phyloP scores from a whole-genome alignment of 2,113 vertebrate species.

The Psilopsiagon aurifrons region DNA sequence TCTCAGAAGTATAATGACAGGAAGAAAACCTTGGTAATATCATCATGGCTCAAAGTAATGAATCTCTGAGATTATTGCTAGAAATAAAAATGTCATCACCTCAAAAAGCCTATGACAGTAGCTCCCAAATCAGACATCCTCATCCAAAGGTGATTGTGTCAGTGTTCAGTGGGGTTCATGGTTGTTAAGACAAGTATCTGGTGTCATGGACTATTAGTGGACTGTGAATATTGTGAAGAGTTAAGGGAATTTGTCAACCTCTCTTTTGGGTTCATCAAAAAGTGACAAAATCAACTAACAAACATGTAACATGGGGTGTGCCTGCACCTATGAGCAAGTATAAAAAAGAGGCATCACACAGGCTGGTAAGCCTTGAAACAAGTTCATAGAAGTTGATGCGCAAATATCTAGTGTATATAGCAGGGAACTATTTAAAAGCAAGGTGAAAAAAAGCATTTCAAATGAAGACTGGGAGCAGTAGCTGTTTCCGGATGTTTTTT shows the following conservation, averaged over 20 bases:
- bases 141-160: background rate
- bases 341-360: background rate
- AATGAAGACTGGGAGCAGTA: background rate
- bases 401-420: background rate
- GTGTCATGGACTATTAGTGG: background rate
- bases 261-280: background rate
- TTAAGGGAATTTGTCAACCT: background rate
- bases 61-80: background rate
- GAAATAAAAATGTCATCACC: background rate
- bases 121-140: background rate
- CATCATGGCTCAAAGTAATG: background rate
- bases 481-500: background rate
- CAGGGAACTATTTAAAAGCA: background rate
- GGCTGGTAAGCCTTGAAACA: background rate
- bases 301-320: background rate
- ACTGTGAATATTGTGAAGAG: background rate
- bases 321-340: background rate
- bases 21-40: background rate
- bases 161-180: background rate
- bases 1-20: background rate
- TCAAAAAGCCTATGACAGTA: background rate
- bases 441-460: background rate
- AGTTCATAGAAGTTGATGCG: background rate
- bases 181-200: background rate
- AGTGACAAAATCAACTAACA: background rate